A percentile compares a stretch with the other conserved stretches of the same genome.
Evolutionary conservation across 2,113 vertebrate genomes (phyloP).

Genomic region (Spermophilus dauricus): DNA sequence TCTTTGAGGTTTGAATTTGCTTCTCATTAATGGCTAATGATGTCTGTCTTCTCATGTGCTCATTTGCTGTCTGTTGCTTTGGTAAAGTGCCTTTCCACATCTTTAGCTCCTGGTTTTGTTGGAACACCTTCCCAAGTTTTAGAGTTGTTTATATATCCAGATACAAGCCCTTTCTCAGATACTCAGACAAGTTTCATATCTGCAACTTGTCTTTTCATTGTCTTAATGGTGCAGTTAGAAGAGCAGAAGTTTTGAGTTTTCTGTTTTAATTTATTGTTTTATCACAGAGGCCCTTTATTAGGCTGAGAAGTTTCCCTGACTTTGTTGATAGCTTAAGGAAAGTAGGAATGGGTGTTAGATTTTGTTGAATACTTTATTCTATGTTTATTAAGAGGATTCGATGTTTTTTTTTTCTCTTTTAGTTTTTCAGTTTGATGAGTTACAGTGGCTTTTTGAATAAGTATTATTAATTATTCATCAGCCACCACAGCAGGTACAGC

Average conservation of each 20-base stretch:
- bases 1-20: conserved; percentile 11
- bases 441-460: neutral
- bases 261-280: conserved; percentile 3
- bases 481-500: conserved; percentile 22
- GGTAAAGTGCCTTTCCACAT: neutral
- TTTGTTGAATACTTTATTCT: conserved; percentile 49
- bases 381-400: neutral
- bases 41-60: neutral
- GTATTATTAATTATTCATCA: neutral
- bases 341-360: conserved; percentile 16
- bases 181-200: neutral
- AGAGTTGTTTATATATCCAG: neutral
- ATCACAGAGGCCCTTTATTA: neutral
- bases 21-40: neutral
- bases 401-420: neutral
- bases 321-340: conserved; percentile 1
- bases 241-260: conserved; percentile 41
- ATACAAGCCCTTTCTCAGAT: neutral
- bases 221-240: conserved; percentile 27
- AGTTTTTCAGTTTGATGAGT: conserved; percentile 13
- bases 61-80: neutral
- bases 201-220: neutral
- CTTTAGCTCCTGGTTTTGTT: conserved; percentile 5
- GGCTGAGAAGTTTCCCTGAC: neutral
- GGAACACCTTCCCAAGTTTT: neutral